phyloP scores from a whole-genome alignment of 1,140 invertebrate species.

The Asobara japonica region DNA sequence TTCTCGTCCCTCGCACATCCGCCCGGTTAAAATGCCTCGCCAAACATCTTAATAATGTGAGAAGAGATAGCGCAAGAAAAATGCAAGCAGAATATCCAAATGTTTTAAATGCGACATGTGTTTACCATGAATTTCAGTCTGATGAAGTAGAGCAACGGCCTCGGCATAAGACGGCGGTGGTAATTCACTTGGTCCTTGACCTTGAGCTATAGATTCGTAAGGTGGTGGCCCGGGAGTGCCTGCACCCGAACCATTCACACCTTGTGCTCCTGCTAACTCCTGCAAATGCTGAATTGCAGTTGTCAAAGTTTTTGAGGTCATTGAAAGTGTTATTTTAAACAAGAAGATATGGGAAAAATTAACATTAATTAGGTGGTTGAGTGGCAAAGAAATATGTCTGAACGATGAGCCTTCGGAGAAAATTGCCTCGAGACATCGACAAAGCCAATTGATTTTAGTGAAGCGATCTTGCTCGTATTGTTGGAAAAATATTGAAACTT shows the following conservation, averaged over 20 bases:
- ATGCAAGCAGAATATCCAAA: background rate
- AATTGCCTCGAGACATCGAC: too few relatives aligned
- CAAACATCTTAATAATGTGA: slow-evolving; percentile 1
- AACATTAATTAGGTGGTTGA: background rate
- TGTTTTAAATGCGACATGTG: background rate
- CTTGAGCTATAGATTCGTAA: slow-evolving; percentile 50
- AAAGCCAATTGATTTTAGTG: too few relatives aligned
- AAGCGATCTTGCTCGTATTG: too few relatives aligned
- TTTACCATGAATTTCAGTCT: slow-evolving; percentile 45
- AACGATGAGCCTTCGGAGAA: too few relatives aligned
- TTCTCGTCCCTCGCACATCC: too few relatives aligned
- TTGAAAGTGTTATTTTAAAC: background rate
- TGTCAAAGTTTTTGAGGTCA: background rate
- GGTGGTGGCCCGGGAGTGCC: slow-evolving; percentile 48
- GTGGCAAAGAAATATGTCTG: too few relatives aligned
- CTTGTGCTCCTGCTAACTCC: slow-evolving; percentile 48
- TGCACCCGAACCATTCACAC: slow-evolving; percentile 42
- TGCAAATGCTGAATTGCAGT: slow-evolving; percentile 46
- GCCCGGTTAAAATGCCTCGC: too few relatives aligned
- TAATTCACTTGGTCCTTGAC: slow-evolving; percentile 49
- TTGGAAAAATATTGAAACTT: too few relatives aligned
- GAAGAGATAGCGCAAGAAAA: background rate
- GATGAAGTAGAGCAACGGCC: slow-evolving; percentile 50
- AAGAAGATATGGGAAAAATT: background rate
- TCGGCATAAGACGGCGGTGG: slow-evolving; percentile 53